phyloP scores from a whole-genome alignment of 2,797 vertebrate genomes.

The Borostomias antarcticus region DNA sequence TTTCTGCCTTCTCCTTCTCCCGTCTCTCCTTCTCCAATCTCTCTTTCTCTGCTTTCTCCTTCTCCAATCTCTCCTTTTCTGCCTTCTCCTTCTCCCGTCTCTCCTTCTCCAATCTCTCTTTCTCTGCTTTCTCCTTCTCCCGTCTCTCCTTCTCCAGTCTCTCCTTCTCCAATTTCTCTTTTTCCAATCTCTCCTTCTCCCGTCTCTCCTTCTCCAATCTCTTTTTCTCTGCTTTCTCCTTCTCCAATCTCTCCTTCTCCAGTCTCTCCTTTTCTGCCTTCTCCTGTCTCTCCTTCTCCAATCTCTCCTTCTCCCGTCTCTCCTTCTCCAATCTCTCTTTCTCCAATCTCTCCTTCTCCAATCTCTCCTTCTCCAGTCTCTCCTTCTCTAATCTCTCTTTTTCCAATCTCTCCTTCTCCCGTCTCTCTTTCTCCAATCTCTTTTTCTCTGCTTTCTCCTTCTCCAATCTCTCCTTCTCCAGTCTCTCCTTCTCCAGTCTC shows the following conservation, averaged over 20 bases:
- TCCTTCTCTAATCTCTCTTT: not conserved
- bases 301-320: constrained; percentile 5
- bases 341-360: constrained; percentile 16
- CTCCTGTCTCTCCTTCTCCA: constrained; percentile 15
- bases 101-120: constrained; percentile 1
- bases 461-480: not conserved
- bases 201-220: not conserved
- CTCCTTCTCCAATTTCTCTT: constrained; percentile 2
- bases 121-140: constrained; percentile 22
- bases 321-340: not conserved
- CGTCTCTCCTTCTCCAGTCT: constrained; percentile 14
- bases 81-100: constrained; percentile 8
- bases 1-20: rapidly evolving
- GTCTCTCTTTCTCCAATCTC: not conserved
- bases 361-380: not conserved
- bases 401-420: not conserved
- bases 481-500: not conserved
- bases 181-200: constrained; percentile 22
- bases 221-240: constrained; percentile 6
- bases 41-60: constrained; percentile 17
- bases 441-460: not conserved
- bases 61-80: not conserved
- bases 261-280: constrained; percentile 11
- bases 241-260: constrained; percentile 8
- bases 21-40: constrained; percentile 1